Conservation (phyloP, 2,113 vertebrate genomes). For the Seriola dumerili region DNA sequence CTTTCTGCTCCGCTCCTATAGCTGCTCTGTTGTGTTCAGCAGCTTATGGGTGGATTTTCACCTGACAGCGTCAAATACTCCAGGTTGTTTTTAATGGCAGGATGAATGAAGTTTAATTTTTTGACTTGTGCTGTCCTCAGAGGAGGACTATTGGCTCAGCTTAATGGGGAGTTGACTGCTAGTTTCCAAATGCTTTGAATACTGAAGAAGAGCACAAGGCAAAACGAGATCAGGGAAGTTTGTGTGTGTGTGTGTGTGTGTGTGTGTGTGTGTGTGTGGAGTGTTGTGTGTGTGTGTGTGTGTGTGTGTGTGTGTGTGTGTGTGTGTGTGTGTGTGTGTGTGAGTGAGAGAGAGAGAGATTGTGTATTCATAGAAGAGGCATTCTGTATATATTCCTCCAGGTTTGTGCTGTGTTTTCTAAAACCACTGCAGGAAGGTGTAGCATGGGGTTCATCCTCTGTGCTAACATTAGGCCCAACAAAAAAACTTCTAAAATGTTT, state of each 20-base stretch:
- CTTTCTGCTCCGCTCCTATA: slow-evolving; percentile 69
- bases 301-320: slow-evolving; percentile 11
- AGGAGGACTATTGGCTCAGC: slow-evolving; percentile 60
- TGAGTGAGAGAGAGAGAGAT: not conserved
- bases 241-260: slow-evolving; percentile 11
- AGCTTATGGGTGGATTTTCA: slow-evolving; percentile 60
- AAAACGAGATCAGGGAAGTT: slow-evolving; percentile 33
- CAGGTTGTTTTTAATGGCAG: slow-evolving; percentile 67
- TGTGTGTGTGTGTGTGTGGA: slow-evolving; percentile 13
- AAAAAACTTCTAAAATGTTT: not conserved
- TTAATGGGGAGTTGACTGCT: slow-evolving; percentile 52
- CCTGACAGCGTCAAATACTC: slow-evolving; percentile 70
- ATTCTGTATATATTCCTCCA: slow-evolving; percentile 14
- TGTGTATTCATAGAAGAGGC: slow-evolving; percentile 20
- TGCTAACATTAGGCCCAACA: not conserved
- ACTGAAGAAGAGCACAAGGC: slow-evolving; percentile 20
- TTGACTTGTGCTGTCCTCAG: slow-evolving; percentile 53
- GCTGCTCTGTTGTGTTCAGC: slow-evolving; percentile 70
- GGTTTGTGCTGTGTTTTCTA: slow-evolving; percentile 9
- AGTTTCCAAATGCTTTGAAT: slow-evolving; percentile 63
- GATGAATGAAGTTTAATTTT: slow-evolving; percentile 70
- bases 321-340: slow-evolving; percentile 11
- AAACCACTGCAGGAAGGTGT: slow-evolving; percentile 5
- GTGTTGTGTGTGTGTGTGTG: slow-evolving; percentile 19
- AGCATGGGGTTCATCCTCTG: slow-evolving; percentile 15